phyloP scores from a whole-genome alignment of 1,140 invertebrate genomes.

The Ctenoplectra terminalis region DNA sequence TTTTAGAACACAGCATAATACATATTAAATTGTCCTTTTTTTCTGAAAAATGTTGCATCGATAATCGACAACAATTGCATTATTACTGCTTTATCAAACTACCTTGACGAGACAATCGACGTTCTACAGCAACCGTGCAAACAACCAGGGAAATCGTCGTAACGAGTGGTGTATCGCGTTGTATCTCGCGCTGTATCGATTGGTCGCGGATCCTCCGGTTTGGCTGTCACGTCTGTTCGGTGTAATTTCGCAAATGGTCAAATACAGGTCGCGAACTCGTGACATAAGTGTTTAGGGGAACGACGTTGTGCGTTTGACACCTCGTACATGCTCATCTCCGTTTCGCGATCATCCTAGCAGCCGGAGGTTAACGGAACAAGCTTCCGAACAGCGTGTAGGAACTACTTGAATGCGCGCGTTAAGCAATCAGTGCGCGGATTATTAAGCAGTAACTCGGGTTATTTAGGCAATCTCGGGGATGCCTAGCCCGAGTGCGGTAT shows the following conservation, averaged over 20 bases:
- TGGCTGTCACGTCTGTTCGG: conserved; percentile 18
- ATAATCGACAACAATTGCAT: background rate
- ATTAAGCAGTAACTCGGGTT: conserved; percentile 59
- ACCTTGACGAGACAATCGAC: background rate
- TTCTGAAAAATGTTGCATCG: background rate
- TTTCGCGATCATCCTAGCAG: conserved; percentile 35
- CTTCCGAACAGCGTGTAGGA: conserved; percentile 50
- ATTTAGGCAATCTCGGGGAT: conserved; percentile 55
- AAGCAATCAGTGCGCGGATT: conserved; percentile 59
- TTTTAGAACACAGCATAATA: too few species aligned
- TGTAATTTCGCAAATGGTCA: conserved; percentile 58
- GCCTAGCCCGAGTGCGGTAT: background rate
- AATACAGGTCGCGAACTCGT: conserved; percentile 54
- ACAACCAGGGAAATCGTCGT: background rate
- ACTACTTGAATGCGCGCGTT: conserved; percentile 58
- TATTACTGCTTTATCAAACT: background rate
- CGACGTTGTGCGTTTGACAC: conserved; percentile 65
- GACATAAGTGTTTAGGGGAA: conserved; percentile 56
- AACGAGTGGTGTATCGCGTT: background rate
- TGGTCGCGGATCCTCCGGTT: background rate
- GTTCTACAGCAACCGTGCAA: background rate
- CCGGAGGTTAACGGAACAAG: conserved; percentile 52
- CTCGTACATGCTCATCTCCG: conserved; percentile 58
- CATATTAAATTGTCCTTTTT: too few species aligned
- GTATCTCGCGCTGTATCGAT: conserved; percentile 6